Evolutionary conservation across 2,888 invertebrate species (phyloP).

Genomic region (Lycophotia porphyrea): DNA sequence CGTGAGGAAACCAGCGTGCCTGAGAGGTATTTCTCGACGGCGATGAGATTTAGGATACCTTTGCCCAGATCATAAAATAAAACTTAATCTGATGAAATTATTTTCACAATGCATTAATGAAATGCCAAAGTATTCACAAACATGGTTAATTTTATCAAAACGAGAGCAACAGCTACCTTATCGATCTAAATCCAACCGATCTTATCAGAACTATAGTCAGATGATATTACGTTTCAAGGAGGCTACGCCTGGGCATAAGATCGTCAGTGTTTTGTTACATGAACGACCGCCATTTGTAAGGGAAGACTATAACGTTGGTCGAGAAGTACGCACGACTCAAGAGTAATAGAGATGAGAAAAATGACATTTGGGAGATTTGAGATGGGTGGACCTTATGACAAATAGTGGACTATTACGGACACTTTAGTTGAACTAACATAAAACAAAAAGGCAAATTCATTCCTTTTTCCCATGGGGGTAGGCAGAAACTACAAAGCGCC

Average conservation of each 20-base stretch:
- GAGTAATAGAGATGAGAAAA: constrained; percentile 13
- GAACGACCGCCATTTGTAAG: constrained; percentile 45
- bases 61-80: background rate
- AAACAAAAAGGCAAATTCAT: no score
- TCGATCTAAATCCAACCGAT: constrained; percentile 35
- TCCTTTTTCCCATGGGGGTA: no score
- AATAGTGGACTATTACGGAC: background rate
- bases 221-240: constrained; percentile 54
- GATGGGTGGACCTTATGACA: background rate
- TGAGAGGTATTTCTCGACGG: no score
- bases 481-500: no score
- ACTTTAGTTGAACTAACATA: no score
- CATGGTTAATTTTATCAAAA: constrained; percentile 32
- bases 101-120: background rate
- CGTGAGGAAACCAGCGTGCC: no score
- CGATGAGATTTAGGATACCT: background rate
- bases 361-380: background rate
- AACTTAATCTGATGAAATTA: background rate
- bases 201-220: constrained; percentile 33
- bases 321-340: background rate
- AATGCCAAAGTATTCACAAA: constrained; percentile 15
- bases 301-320: background rate
- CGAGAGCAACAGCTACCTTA: constrained; percentile 30
- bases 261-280: constrained; percentile 42
- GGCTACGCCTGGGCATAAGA: constrained; percentile 26